Conservation (phyloP, 2,888 invertebrate species). For the Trachelus troglodyta region DNA sequence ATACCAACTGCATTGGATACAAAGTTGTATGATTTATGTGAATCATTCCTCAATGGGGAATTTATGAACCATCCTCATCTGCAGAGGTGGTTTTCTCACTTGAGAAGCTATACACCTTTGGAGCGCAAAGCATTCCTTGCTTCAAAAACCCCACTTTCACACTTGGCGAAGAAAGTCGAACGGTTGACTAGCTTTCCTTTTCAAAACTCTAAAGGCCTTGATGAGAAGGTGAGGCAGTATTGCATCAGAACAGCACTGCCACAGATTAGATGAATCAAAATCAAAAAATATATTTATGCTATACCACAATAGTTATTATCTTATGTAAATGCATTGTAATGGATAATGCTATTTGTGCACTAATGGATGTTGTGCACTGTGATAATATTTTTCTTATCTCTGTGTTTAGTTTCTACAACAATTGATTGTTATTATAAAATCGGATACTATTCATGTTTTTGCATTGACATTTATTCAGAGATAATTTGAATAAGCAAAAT, state of each 20-base stretch:
- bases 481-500: neutral
- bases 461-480: neutral
- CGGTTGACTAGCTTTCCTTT: constrained; percentile 26
- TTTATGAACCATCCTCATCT: constrained; percentile 67
- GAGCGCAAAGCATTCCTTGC: constrained; percentile 68
- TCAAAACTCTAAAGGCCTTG: constrained; percentile 34
- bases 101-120: constrained; percentile 70
- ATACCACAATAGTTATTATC: neutral
- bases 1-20: constrained; percentile 69
- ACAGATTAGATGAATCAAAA: constrained; percentile 27
- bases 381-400: neutral
- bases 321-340: neutral
- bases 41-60: constrained; percentile 47
- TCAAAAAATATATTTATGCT: neutral
- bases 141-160: constrained; percentile 63
- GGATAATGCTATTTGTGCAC: neutral
- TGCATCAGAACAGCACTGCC: constrained; percentile 38
- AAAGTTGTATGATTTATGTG: constrained; percentile 61
- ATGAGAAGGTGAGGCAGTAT: constrained; percentile 58
- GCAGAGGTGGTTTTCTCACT: constrained; percentile 73
- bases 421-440: neutral
- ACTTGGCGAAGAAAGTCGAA: constrained; percentile 46
- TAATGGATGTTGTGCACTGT: neutral
- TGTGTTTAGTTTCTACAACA: neutral
- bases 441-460: neutral